These are phyloP conservation scores for Thalpophila matura DNA, from an alignment of 2,888 invertebrate genomes.

Conservation along the genomic window DNA sequence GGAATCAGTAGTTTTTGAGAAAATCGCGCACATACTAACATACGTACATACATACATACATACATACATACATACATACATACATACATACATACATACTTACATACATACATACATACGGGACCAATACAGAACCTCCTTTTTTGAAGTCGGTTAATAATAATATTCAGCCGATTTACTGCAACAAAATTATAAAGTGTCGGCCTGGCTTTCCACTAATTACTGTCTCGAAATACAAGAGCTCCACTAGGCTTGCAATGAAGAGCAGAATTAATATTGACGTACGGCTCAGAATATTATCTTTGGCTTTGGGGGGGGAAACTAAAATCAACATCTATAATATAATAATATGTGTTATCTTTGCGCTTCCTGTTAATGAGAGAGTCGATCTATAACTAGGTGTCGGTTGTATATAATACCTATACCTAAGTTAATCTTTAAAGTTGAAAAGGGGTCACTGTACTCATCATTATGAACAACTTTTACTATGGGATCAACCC, in stretches of 20 bases:
- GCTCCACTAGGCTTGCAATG: conserved; percentile 29
- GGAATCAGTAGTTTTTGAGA: too few species aligned
- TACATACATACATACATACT: too few species aligned
- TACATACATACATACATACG: too few species aligned
- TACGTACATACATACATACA: too few species aligned
- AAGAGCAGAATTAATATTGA: conserved; percentile 82
- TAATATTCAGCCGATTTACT: conserved; percentile 4
- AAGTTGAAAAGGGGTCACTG: too few species aligned
- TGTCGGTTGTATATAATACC: background rate
- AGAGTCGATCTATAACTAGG: conserved; percentile 1
- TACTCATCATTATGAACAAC: too few species aligned
- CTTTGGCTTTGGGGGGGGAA: conserved; percentile 60
- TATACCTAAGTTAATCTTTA: background rate
- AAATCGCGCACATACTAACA: too few species aligned
- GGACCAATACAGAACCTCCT: too few species aligned
- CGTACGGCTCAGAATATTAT: conserved; percentile 69
- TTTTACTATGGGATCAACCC: too few species aligned
- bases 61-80: too few species aligned
- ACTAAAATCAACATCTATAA: conserved; percentile 51
- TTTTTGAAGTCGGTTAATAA: too few species aligned
- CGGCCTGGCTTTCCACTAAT: conserved; percentile 72
- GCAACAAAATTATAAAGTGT: conserved; percentile 28
- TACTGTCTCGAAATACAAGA: conserved; percentile 70
- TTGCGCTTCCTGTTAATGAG: conserved; percentile 23
- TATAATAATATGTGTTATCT: conserved; percentile 41